Conservation (phyloP, 2,797 vertebrate genomes). For the Argyrosomus regius region DNA sequence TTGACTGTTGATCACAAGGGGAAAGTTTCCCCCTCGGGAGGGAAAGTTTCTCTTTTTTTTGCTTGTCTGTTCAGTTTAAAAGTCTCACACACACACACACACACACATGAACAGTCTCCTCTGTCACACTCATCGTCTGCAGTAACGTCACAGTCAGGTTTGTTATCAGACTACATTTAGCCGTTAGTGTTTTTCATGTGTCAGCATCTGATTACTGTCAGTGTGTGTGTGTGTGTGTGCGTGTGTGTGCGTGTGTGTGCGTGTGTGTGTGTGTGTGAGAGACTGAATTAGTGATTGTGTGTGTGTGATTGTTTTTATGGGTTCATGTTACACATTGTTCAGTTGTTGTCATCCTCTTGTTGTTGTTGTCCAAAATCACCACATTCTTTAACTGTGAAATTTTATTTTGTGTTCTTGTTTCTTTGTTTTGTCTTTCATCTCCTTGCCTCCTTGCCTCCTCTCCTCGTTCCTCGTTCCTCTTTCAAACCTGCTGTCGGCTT, state of each 20-base stretch:
- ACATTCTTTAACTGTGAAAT: constrained; percentile 79
- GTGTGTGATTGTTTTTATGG: constrained; percentile 26
- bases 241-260: constrained; percentile 26
- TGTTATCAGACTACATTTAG: background rate
- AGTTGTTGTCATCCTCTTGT: constrained; percentile 63
- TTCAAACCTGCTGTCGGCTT: constrained; percentile 57
- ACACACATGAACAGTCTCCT: background rate
- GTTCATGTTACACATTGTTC: constrained; percentile 53
- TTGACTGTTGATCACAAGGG: too few species aligned
- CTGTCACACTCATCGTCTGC: background rate
- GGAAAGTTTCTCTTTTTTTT: background rate
- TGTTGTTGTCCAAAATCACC: constrained; percentile 77
- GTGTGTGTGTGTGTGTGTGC: background rate
- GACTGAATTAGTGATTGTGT: background rate
- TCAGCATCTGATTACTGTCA: background rate
- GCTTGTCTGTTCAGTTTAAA: background rate
- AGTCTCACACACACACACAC: background rate
- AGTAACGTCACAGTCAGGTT: background rate
- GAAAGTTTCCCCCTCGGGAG: too few species aligned
- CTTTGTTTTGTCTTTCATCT: constrained; percentile 72
- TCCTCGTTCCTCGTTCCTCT: constrained; percentile 53
- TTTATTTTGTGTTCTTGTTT: constrained; percentile 83
- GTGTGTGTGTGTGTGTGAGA: constrained; percentile 18
- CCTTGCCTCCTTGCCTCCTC: constrained; percentile 74
- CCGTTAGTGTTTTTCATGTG: constrained; percentile 19